Conservation (phyloP, 2,113 vertebrate genomes). For the Elephantulus edwardii region DNA sequence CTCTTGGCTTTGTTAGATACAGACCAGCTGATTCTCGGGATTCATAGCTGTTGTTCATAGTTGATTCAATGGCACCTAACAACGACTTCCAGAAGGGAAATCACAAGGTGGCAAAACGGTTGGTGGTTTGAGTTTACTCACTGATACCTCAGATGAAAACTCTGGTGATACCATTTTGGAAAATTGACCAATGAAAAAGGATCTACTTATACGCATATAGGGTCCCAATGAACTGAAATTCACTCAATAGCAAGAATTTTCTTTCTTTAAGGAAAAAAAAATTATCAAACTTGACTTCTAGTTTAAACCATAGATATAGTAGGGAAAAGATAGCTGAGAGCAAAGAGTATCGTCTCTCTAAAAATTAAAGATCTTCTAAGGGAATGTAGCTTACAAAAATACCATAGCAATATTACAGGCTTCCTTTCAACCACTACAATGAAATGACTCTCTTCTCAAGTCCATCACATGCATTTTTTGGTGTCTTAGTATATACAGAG, state of each 20-base stretch:
- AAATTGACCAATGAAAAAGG: not conserved
- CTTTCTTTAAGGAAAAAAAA: not conserved
- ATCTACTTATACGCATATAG: not conserved
- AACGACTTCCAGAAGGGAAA: not conserved
- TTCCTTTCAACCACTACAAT: too few species aligned
- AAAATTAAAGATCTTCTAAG: not conserved
- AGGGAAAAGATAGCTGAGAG: not conserved
- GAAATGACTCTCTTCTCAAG: too few species aligned
- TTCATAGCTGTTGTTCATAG: too few species aligned
- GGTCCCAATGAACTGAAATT: not conserved
- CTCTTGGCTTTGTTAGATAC: not conserved
- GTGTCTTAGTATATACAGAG: too few species aligned
- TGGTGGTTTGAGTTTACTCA: not conserved
- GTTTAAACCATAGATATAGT: not conserved
- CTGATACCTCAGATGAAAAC: not conserved
- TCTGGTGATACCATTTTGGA: not conserved
- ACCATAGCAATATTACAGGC: too few species aligned
- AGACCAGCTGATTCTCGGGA: too few species aligned
- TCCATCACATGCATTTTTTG: too few species aligned
- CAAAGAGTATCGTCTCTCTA: not conserved
- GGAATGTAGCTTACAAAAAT: not conserved
- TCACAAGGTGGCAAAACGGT: not conserved
- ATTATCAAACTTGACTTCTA: not conserved
- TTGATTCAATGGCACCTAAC: not conserved
- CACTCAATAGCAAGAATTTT: not conserved